Evolutionary conservation across 1,140 invertebrate species (phyloP), one percentile per base, ranked within the genome.

Genomic region (Solen grandis): DNA sequence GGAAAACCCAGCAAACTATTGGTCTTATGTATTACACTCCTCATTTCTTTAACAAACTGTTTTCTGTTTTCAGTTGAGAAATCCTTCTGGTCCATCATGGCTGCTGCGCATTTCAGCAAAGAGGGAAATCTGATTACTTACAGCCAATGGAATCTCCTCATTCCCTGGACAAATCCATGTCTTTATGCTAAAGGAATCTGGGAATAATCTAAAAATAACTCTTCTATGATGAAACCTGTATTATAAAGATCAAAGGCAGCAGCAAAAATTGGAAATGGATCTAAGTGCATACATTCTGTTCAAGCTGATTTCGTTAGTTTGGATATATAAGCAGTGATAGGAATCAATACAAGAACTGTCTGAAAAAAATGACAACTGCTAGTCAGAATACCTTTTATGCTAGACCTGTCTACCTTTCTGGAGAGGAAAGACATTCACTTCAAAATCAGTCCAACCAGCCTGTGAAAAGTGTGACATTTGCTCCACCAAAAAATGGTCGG

Each of bases 351-450:
- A 31, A 16, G n/a, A 22, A n/a, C 29, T 27, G 16, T 63, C n/a
- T n/a, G n/a, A n/a, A n/a, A 35, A 60, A 16, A 50, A 68, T 59
- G 65, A 38, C 63, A 29, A 29, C 73, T 41, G 41, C 62, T 16
- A 76, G 38, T 66, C 10, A 38, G 13, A 78, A 69, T 25, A 78
- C 65, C 29, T 78, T 68, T 29, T 78, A 68, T 35, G 75, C 75
- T 13, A 68, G 65, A 36, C 75, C 75, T 0, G 75, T 78, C 52
- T 68, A 41, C 55, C 31, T 78, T 2, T 52, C 50, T 0, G 50
- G 35, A 27, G 70, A 78, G 5, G 31, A 46, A 25, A 41, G 46
- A 2, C 55, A 54, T 22, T 25, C 25, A 52, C 50, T 25, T 8
- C 57, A 46, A 46, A 22, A 29, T 46, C 16, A 57, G 27, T 59